Conservation (phyloP, 1,140 invertebrate genomes). For the Homalodisca vitripennis region DNA sequence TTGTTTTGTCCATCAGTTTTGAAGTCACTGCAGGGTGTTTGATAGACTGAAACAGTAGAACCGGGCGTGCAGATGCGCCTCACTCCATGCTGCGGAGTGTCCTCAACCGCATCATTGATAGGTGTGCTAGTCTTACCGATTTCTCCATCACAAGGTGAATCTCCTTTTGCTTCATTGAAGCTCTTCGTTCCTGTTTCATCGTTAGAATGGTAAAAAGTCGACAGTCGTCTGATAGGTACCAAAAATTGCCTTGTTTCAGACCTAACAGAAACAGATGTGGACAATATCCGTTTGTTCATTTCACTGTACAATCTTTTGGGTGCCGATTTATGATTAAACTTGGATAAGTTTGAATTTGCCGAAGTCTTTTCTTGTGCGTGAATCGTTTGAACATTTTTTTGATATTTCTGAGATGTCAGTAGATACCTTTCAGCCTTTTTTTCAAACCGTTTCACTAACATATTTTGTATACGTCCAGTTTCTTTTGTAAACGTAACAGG, state of each 20-base stretch:
- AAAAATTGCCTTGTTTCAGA: background rate
- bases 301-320: background rate
- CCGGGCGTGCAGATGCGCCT: background rate
- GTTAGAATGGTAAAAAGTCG: background rate
- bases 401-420: background rate
- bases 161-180: too few relatives aligned
- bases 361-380: background rate
- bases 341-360: background rate
- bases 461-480: background rate
- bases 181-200: background rate
- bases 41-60: background rate
- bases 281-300: background rate
- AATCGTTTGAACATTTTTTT: background rate
- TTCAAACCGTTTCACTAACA: background rate
- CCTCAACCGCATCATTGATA: background rate
- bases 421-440: background rate
- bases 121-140: conserved; percentile 14
- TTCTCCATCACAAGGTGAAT: background rate
- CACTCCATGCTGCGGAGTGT: background rate
- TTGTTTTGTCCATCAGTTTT: background rate
- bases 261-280: background rate
- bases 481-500: background rate
- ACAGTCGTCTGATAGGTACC: background rate
- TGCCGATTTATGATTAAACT: background rate
- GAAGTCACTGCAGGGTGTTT: background rate